Percentiles rank a stretch among this genome's conserved stretches.
Evolutionary conservation across 2,888 invertebrate species (phyloP).

Genomic region (Tipula lateralis): DNA sequence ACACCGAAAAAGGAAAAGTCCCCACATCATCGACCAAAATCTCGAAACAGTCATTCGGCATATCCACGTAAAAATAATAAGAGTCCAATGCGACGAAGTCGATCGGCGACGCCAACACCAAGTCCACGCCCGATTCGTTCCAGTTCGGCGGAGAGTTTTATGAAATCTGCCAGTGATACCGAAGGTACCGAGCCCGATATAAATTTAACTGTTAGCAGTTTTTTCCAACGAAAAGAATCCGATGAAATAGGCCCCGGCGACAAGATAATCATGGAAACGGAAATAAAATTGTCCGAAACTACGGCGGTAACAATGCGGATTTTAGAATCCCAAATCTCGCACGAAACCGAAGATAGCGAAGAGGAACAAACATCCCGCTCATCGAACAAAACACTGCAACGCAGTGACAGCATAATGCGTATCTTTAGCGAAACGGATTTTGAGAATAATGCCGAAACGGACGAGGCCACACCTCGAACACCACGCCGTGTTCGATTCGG

Average conservation of each 20-base stretch:
- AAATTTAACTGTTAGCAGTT: neutral
- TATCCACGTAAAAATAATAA: constrained; percentile 28
- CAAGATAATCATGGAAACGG: constrained; percentile 74
- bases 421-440: constrained; percentile 54
- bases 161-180: constrained; percentile 25
- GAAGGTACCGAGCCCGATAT: constrained; percentile 20
- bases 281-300: constrained; percentile 74
- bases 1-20: neutral
- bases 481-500: constrained; percentile 76
- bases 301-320: constrained; percentile 81
- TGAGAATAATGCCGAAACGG: constrained; percentile 37
- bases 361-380: constrained; percentile 45
- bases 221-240: constrained; percentile 32
- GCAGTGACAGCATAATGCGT: constrained; percentile 52
- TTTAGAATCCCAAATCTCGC: constrained; percentile 51
- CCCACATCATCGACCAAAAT: neutral
- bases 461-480: constrained; percentile 54
- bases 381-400: constrained; percentile 40
- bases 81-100: constrained; percentile 30
- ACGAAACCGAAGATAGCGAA: constrained; percentile 42
- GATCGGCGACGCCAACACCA: neutral
- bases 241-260: constrained; percentile 52
- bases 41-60: neutral
- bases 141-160: neutral
- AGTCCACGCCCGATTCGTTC: neutral